A percentile compares a stretch with the other conserved stretches of the same genome.
These are phyloP conservation scores for Hyalella azteca DNA, from an alignment of 2,888 invertebrate species.

Conservation along the genomic window DNA sequence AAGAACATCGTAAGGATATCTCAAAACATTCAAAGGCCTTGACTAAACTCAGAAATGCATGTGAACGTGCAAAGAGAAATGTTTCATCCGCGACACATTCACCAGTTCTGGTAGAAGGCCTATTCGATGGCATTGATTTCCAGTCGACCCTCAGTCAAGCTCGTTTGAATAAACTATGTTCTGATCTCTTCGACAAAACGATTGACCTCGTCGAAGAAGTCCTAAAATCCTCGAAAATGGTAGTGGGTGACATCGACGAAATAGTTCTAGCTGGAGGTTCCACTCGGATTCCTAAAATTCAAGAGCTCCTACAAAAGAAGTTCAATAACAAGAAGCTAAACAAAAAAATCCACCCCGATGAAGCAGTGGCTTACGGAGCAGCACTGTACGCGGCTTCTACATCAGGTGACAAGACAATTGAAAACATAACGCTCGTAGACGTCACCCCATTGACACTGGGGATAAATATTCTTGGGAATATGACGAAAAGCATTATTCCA, in stretches of 20 bases:
- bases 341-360: slow-evolving; percentile 7
- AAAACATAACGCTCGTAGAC: neutral
- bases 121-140: slow-evolving; percentile 10
- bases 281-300: slow-evolving; percentile 31
- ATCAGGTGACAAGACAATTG: neutral
- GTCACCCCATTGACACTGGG: slow-evolving; percentile 17
- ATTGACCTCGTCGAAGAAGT: neutral
- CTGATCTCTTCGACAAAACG: neutral
- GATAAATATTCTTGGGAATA: neutral
- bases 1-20: neutral
- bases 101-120: neutral
- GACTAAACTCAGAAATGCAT: neutral
- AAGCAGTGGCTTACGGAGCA: slow-evolving; percentile 23
- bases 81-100: neutral
- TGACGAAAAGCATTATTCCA: neutral
- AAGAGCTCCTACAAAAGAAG: neutral
- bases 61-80: slow-evolving; percentile 27
- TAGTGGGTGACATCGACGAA: slow-evolving; percentile 1
- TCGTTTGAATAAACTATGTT: slow-evolving; percentile 10
- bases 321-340: neutral
- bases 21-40: neutral
- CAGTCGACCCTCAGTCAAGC: neutral
- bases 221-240: neutral
- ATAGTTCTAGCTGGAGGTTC: slow-evolving; percentile 23
- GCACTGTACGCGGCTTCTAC: neutral